phyloP scores from a whole-genome alignment of 2,888 invertebrate species.

The Acanthacorydalis orientalis region DNA sequence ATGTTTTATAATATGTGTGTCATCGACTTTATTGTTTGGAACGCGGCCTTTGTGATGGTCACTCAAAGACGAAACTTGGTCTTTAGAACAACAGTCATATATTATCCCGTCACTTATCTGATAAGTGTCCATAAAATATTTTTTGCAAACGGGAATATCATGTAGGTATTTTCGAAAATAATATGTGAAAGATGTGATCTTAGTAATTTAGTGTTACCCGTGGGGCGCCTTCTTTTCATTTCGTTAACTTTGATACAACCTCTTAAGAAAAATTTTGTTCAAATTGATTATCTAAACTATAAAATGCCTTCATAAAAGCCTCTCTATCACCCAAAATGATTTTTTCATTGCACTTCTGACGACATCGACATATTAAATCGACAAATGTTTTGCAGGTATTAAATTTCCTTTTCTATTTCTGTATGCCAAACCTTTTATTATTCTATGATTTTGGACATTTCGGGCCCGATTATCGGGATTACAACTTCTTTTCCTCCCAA shows the following conservation, averaged over 20 bases:
- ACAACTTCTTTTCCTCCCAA: neutral
- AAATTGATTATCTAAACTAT: constrained; percentile 12
- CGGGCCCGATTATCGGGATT: constrained; percentile 7
- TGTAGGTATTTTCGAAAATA: constrained; percentile 11
- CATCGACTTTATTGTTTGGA: constrained; percentile 10
- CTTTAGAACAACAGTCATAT: constrained; percentile 11
- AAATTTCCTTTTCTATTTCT: constrained; percentile 13
- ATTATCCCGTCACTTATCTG: constrained; percentile 10
- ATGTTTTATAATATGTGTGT: constrained; percentile 12
- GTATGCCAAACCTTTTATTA: constrained; percentile 13
- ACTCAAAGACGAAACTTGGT: constrained; percentile 11
- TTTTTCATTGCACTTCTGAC: constrained; percentile 11
- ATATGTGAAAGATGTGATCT: constrained; percentile 1
- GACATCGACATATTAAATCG: constrained; percentile 12
- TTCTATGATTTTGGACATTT: constrained; percentile 14
- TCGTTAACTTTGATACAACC: constrained; percentile 11
- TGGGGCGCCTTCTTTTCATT: constrained; percentile 10
- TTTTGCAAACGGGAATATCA: constrained; percentile 13
- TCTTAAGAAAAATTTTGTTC: constrained; percentile 15
- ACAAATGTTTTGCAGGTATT: constrained; percentile 13
- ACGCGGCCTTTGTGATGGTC: constrained; percentile 9
- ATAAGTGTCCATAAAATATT: constrained; percentile 12
- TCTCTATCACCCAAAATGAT: constrained; percentile 12
- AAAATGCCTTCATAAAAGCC: constrained; percentile 9
- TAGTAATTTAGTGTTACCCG: constrained; percentile 10